Conservation (phyloP, 2,113 vertebrate species). For the Glaucidium brasilianum region DNA sequence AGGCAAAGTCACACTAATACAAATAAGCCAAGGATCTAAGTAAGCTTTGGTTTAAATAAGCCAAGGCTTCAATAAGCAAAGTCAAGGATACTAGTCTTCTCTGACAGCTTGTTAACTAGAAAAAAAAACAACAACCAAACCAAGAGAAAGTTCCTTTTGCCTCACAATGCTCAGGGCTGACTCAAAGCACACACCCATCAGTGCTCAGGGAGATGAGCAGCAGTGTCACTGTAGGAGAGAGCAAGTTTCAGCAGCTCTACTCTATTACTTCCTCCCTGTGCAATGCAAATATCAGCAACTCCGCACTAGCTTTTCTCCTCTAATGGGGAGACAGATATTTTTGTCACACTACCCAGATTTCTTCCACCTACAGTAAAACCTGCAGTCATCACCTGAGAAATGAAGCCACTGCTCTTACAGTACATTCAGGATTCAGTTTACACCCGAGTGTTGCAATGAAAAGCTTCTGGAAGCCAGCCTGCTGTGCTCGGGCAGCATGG, state of each 20-base stretch:
- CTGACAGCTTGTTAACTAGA: not conserved
- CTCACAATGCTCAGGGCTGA: not conserved
- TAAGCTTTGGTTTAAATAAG: not conserved
- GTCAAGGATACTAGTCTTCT: not conserved
- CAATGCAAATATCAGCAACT: not conserved
- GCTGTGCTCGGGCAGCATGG: accelerated
- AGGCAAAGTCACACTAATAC: not conserved
- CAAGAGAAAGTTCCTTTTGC: not conserved
- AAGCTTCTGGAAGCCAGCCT: not conserved
- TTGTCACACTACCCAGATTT: not conserved
- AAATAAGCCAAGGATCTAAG: not conserved
- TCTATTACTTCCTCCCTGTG: not conserved
- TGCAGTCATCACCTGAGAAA: not conserved
- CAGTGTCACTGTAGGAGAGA: not conserved
- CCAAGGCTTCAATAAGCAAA: not conserved
- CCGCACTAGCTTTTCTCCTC: not conserved
- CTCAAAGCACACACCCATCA: not conserved
- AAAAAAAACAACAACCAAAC: not conserved
- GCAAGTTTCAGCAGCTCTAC: not conserved
- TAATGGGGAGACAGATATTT: not conserved
- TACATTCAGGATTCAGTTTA: not conserved
- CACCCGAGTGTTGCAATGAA: not conserved
- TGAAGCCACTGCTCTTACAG: not conserved
- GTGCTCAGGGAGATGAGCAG: not conserved
- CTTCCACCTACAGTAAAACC: not conserved